Conservation (phyloP, 1,140 invertebrate species). For the Gonatopus flavifemur region DNA sequence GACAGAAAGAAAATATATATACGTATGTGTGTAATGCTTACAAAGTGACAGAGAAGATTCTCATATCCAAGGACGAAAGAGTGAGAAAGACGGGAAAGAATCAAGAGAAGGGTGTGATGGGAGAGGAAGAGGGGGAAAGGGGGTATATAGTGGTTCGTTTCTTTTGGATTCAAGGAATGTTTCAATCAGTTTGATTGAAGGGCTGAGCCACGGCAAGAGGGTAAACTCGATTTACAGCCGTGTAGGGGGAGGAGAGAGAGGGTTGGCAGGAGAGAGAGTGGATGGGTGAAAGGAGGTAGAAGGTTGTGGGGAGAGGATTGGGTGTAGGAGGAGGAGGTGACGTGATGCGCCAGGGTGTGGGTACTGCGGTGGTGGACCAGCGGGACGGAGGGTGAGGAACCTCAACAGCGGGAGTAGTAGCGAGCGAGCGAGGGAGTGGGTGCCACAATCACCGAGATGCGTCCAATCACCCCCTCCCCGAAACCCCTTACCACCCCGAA, state of each 20-base stretch:
- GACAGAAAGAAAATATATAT: too few species aligned
- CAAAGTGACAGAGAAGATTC: too few species aligned
- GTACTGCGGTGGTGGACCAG: slow-evolving; percentile 33
- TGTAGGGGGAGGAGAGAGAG: slow-evolving; percentile 28
- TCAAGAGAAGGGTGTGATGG: slow-evolving; percentile 14
- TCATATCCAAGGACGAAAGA: slow-evolving; percentile 13
- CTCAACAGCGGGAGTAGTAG: too few species aligned
- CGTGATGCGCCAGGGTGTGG: slow-evolving; percentile 30
- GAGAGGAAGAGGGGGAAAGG: slow-evolving; percentile 12
- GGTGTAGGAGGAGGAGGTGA: slow-evolving; percentile 11
- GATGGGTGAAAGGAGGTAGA: not conserved
- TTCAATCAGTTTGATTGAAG: slow-evolving; percentile 62
- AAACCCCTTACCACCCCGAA: slow-evolving; percentile 51
- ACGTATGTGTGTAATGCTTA: not conserved
- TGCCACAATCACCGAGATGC: slow-evolving; percentile 68
- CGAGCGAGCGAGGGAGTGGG: slow-evolving; percentile 50
- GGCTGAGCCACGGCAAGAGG: slow-evolving; percentile 59
- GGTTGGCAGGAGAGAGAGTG: not conserved
- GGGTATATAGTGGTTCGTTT: slow-evolving; percentile 54
- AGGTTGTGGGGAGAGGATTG: slow-evolving; percentile 8
- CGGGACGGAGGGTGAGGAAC: slow-evolving; percentile 17
- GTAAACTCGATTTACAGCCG: slow-evolving; percentile 59
- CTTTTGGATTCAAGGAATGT: slow-evolving; percentile 61
- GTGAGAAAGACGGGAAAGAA: slow-evolving; percentile 14
- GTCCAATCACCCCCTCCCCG: slow-evolving; percentile 65